A percentile compares a stretch with the other conserved stretches of the same genome.
These are phyloP conservation scores for Antennarius maculatus DNA, from an alignment of 2,797 vertebrate genomes.

Conservation along the genomic window DNA sequence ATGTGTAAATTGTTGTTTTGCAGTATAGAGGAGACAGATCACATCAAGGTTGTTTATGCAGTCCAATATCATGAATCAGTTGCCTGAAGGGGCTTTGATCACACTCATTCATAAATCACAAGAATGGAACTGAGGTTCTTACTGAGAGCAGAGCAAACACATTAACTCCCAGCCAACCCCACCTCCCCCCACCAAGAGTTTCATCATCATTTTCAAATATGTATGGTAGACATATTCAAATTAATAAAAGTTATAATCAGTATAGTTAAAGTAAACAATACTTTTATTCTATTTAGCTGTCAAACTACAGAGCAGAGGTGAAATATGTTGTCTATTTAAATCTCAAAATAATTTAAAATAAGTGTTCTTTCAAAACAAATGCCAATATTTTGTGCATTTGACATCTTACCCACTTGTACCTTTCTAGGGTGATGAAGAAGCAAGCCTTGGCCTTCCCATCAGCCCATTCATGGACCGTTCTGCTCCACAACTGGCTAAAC, in stretches of 20 bases:
- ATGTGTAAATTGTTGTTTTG: constrained; percentile 22
- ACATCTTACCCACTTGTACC: background rate
- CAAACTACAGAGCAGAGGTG: background rate
- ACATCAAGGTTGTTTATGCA: background rate
- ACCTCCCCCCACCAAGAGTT: no score
- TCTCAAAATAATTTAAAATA: no score
- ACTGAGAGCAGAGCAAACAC: constrained; percentile 1
- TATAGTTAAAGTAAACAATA: no score
- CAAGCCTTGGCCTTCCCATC: constrained; percentile 93
- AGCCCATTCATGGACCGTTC: constrained; percentile 99
- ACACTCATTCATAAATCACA: constrained; percentile 39
- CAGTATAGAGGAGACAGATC: constrained; percentile 42
- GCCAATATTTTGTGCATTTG: constrained; percentile 3
- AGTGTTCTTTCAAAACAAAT: background rate
- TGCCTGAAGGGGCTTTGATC: constrained; percentile 10
- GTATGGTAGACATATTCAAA: no score
- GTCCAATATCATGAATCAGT: background rate
- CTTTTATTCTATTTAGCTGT: background rate
- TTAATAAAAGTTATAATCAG: no score
- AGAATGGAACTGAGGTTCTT: constrained; percentile 9
- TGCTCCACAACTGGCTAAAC: constrained; percentile 93
- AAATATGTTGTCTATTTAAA: background rate
- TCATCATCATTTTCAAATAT: no score
- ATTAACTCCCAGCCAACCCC: no score
- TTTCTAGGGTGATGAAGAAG: constrained; percentile 94